Percentiles rank a stretch among this genome's conserved stretches.
Conservation (phyloP, 1,140 invertebrate species). For the Pogonomyrmex barbatus region DNA sequence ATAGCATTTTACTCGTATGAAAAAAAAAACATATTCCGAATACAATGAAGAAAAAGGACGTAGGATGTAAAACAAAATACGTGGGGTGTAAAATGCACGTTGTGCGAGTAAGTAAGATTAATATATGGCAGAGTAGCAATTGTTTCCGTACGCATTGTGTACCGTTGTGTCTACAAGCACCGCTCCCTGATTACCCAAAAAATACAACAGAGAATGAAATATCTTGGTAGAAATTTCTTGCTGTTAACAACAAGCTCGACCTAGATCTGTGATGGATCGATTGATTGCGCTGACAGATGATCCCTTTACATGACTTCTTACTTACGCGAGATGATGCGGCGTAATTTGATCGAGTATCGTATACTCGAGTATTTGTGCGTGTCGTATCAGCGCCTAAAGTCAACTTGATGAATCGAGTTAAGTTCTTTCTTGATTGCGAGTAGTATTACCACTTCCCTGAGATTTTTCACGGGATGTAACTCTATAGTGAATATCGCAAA, state of each 20-base stretch:
- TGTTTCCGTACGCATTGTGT: conserved; percentile 2
- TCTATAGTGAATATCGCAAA: not conserved
- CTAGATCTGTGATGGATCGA: conserved; percentile 67
- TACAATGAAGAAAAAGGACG: conserved; percentile 11
- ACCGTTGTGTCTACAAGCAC: not conserved
- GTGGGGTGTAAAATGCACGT: conserved; percentile 3
- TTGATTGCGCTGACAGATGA: conserved; percentile 65
- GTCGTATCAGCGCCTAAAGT: conserved; percentile 42
- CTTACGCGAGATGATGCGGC: conserved; percentile 58
- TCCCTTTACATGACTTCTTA: conserved; percentile 70
- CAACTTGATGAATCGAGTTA: conserved; percentile 54
- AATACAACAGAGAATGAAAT: conserved; percentile 13
- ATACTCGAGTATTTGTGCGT: conserved; percentile 52
- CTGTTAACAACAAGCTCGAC: conserved; percentile 13
- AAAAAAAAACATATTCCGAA: not conserved
- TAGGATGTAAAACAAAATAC: conserved; percentile 23
- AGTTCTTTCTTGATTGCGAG: conserved; percentile 25
- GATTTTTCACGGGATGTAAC: not conserved
- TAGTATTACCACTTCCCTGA: not conserved
- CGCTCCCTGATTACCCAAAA: not conserved
- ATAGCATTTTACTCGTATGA: no score
- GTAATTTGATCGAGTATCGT: conserved; percentile 24
- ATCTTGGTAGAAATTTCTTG: not conserved
- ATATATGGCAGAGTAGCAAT: not conserved
- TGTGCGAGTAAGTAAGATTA: conserved; percentile 8